Conservation (phyloP, 2,888 invertebrate genomes). For the Pheosia tremula region DNA sequence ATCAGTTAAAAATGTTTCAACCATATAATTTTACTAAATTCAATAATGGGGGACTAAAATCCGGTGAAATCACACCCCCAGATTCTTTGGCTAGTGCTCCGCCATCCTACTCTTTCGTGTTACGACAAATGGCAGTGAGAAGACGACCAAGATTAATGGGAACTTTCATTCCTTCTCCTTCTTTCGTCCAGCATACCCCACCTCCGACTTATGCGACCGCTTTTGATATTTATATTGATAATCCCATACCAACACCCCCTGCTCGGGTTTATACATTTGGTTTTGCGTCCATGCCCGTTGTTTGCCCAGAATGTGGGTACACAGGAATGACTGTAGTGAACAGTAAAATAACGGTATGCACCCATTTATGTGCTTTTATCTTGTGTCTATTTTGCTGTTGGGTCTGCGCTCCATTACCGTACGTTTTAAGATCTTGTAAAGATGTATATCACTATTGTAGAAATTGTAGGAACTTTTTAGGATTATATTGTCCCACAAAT, state of each 20-base stretch:
- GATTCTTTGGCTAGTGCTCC: slow-evolving; percentile 72
- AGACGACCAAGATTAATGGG: slow-evolving; percentile 72
- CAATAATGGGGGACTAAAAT: slow-evolving; percentile 22
- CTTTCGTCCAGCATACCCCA: slow-evolving; percentile 71
- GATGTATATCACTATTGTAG: slow-evolving; percentile 77
- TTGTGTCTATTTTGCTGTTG: slow-evolving; percentile 76
- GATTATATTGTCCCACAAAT: slow-evolving; percentile 75
- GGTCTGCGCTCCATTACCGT: slow-evolving; percentile 75
- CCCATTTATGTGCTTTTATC: slow-evolving; percentile 69
- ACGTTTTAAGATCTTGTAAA: slow-evolving; percentile 74
- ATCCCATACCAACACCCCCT: slow-evolving; percentile 55
- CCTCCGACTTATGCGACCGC: slow-evolving; percentile 75
- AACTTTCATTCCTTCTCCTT: slow-evolving; percentile 75
- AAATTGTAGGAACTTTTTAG: slow-evolving; percentile 70
- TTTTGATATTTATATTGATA: slow-evolving; percentile 74
- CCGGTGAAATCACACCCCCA: slow-evolving; percentile 61
- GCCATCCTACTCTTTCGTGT: slow-evolving; percentile 75
- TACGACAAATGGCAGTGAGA: slow-evolving; percentile 66
- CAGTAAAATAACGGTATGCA: slow-evolving; percentile 69
- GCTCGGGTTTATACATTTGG: slow-evolving; percentile 62
- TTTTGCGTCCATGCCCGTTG: slow-evolving; percentile 63
- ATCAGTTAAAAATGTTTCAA: slow-evolving; percentile 29
- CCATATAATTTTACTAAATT: slow-evolving; percentile 17
- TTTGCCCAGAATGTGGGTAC: slow-evolving; percentile 72
- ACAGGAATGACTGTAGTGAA: slow-evolving; percentile 64